phyloP scores from a whole-genome alignment of 2,113 vertebrate genomes.

The Ceyx margarethae region DNA sequence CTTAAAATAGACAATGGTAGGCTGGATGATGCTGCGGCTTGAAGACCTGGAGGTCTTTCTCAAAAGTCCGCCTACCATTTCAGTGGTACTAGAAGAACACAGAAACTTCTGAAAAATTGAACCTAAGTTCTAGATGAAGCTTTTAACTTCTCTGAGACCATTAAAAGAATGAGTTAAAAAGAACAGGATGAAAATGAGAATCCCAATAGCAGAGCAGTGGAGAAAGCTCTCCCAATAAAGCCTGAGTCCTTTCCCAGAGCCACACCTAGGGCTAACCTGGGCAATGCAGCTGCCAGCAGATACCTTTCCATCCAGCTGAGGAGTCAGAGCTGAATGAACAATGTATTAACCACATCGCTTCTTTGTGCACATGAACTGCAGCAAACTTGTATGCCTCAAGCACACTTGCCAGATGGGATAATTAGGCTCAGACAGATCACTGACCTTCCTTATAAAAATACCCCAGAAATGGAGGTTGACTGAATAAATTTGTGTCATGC shows the following conservation, averaged over 20 bases:
- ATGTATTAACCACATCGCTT: not conserved
- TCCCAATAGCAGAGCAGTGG: not conserved
- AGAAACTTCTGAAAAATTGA: not conserved
- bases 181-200: not conserved
- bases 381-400: constrained; percentile 24
- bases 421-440: constrained; percentile 51
- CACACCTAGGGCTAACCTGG: not conserved
- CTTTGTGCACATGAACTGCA: not conserved
- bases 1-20: not conserved
- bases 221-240: not conserved
- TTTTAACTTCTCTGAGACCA: not conserved
- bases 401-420: not conserved
- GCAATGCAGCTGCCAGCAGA: not conserved
- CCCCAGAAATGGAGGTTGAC: not conserved
- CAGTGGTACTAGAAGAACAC: not conserved
- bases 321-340: constrained; percentile 2
- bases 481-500: constrained; percentile 31
- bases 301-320: not conserved
- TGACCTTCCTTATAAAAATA: constrained; percentile 53
- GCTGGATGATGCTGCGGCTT: not conserved
- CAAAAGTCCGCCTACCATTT: not conserved
- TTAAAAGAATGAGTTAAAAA: not conserved
- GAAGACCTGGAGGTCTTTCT: not conserved
- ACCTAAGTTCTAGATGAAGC: not conserved
- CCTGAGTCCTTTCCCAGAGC: not conserved